Conservation (phyloP, 2,797 vertebrate species). For the Scolopax bukidnonensis region DNA sequence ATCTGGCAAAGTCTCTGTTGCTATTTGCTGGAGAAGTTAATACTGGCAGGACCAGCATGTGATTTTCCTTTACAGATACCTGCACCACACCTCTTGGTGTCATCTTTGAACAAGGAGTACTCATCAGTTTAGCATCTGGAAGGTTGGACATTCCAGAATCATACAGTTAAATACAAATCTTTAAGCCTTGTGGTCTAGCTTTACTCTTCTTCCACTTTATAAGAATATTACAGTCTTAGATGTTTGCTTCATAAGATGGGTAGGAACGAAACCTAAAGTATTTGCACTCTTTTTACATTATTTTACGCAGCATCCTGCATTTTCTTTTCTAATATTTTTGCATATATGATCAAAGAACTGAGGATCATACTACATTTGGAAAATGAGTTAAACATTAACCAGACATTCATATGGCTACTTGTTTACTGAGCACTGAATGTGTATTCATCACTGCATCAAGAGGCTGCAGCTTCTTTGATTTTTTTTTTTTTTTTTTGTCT, state of each 20-base stretch:
- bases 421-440: neutral
- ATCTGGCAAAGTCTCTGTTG: neutral
- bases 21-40: neutral
- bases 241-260: neutral
- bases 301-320: neutral
- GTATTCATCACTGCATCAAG: neutral
- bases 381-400: neutral
- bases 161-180: neutral
- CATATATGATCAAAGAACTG: neutral
- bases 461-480: neutral
- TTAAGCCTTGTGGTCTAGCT: neutral
- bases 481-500: neutral
- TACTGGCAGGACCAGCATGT: neutral
- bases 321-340: neutral
- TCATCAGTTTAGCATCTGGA: neutral
- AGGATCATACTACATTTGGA: neutral
- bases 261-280: neutral
- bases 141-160: neutral
- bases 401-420: neutral
- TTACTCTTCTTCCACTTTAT: neutral
- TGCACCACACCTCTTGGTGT: neutral
- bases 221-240: neutral
- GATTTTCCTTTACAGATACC: neutral
- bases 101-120: neutral
- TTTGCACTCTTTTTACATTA: neutral